phyloP scores from a whole-genome alignment of 2,797 vertebrate species.

The Amphiprion clarkii region DNA sequence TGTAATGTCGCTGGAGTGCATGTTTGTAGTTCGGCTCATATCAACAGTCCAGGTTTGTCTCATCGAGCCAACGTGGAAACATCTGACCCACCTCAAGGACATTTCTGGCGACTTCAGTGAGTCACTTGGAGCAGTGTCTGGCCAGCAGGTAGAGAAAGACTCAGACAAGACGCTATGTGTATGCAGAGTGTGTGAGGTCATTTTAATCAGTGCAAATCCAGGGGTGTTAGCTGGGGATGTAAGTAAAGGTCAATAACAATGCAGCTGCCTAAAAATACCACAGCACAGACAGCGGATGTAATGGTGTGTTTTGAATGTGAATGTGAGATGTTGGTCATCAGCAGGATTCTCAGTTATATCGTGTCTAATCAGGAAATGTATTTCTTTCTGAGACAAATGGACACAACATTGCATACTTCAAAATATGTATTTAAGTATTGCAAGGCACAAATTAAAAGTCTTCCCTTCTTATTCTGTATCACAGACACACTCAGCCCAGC shows the following conservation, averaged over 20 bases:
- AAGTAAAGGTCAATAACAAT: conserved; percentile 65
- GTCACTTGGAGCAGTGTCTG: conserved; percentile 11
- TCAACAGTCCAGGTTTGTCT: conserved; percentile 58
- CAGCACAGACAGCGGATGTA: conserved; percentile 18
- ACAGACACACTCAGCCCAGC: conserved; percentile 39
- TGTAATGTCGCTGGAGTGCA: conserved; percentile 29
- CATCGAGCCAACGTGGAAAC: conserved; percentile 62
- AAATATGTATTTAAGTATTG: neutral
- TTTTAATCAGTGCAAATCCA: conserved; percentile 60
- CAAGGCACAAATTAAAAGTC: neutral
- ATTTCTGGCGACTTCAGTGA: conserved; percentile 37
- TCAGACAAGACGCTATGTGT: conserved; percentile 15
- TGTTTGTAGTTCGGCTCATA: conserved; percentile 65
- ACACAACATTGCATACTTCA: neutral
- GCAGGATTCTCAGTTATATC: neutral
- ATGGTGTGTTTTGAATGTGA: conserved; percentile 10
- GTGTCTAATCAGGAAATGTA: neutral
- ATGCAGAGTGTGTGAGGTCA: conserved; percentile 35
- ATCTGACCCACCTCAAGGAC: conserved; percentile 67
- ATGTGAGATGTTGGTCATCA: conserved; percentile 12
- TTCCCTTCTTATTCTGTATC: neutral
- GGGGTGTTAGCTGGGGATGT: conserved; percentile 54
- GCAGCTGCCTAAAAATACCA: conserved; percentile 67
- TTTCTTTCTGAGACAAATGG: neutral
- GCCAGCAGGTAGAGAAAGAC: conserved; percentile 52